phyloP scores from a whole-genome alignment of 35 echinoderm and acorn worm genomes.

The Lytechinus variegatus region DNA sequence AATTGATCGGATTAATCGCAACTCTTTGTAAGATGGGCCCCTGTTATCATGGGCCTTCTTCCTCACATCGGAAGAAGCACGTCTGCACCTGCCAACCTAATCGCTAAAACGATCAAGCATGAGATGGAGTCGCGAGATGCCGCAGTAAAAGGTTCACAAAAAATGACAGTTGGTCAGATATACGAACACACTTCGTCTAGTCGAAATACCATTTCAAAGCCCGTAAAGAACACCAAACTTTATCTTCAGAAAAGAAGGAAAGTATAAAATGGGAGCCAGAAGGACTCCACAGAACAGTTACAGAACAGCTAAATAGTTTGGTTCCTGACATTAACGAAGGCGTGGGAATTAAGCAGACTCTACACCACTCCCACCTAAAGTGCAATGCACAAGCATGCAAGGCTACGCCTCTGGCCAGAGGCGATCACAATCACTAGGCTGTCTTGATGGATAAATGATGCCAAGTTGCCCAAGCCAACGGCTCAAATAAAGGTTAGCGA shows the following conservation, averaged over 20 bases:
- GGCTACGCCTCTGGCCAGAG: too few relatives aligned
- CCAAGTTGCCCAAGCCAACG: background rate
- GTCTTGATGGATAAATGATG: constrained; percentile 19
- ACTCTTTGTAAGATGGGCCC: too few relatives aligned
- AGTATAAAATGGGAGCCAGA: too few relatives aligned
- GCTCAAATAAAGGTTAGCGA: constrained; percentile 44
- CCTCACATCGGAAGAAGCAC: background rate
- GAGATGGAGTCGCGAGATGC: background rate
- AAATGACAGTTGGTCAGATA: background rate
- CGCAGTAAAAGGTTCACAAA: background rate
- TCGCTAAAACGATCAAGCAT: background rate
- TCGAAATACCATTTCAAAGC: background rate
- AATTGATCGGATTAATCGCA: too few relatives aligned
- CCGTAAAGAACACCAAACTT: constrained; percentile 2
- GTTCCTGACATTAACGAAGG: constrained; percentile 32
- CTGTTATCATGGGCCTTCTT: background rate
- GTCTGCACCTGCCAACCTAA: background rate
- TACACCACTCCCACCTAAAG: background rate
- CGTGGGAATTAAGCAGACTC: background rate
- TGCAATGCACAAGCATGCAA: too few relatives aligned
- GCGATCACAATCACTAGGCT: background rate
- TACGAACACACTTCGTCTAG: background rate
- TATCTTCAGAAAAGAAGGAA: background rate
- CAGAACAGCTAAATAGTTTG: background rate
- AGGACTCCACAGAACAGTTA: background rate